Conservation (phyloP, 1,140 invertebrate genomes). For the Dreissena rostriformis region DNA sequence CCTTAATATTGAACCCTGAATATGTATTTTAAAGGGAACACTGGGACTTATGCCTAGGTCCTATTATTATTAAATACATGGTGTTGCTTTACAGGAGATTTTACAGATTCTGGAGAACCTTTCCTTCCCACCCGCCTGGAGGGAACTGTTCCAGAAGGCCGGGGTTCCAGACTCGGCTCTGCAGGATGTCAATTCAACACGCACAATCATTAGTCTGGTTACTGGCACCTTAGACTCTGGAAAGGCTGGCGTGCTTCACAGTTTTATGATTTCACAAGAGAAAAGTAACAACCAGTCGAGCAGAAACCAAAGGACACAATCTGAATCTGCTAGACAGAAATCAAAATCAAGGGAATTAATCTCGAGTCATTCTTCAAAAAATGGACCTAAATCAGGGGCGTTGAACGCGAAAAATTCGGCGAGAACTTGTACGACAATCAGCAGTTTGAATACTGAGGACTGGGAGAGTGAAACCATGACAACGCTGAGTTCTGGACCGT, state of each 20-base stretch:
- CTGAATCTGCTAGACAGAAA: not conserved
- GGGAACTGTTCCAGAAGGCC: constrained; percentile 52
- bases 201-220: constrained; percentile 50
- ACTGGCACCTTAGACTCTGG: constrained; percentile 32
- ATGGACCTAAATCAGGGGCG: not conserved
- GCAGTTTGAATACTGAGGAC: not conserved
- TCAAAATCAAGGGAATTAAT: not conserved
- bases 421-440: not conserved
- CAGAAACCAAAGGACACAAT: not conserved
- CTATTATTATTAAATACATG: too few relatives aligned
- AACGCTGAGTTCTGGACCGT: constrained; percentile 9
- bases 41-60: too few relatives aligned
- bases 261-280: constrained; percentile 34
- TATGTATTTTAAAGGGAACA: too few relatives aligned
- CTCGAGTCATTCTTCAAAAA: not conserved
- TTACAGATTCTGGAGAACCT: constrained; percentile 47
- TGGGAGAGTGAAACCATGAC: constrained; percentile 50
- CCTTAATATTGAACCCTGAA: too few relatives aligned
- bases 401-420: not conserved
- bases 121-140: constrained; percentile 54
- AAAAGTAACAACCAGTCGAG: constrained; percentile 1
- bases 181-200: constrained; percentile 46
- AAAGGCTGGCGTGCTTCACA: constrained; percentile 33
- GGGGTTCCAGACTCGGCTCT: constrained; percentile 46
- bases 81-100: constrained; percentile 45